Evolutionary conservation across 2,888 invertebrate species (phyloP).

Genomic region (Polietes domitor): DNA sequence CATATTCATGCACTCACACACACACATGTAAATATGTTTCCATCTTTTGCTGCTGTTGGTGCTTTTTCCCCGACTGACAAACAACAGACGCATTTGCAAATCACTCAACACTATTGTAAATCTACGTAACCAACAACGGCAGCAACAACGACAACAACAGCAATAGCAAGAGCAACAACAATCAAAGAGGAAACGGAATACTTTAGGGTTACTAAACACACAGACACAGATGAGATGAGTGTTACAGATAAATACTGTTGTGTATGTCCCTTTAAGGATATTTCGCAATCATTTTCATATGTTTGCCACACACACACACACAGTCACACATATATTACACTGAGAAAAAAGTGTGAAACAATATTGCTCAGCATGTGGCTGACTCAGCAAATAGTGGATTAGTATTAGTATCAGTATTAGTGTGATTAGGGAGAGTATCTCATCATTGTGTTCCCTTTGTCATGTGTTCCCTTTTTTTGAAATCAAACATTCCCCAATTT

Average conservation of each 20-base stretch:
- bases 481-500: too few species aligned
- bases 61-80: background rate
- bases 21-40: background rate
- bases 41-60: background rate
- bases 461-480: too few species aligned
- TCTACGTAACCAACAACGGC: slow-evolving; percentile 22
- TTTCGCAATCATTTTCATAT: slow-evolving; percentile 25
- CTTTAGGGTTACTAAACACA: slow-evolving; percentile 28
- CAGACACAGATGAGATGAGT: slow-evolving; percentile 26
- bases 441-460: too few species aligned
- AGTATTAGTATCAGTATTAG: too few species aligned
- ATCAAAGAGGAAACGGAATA: slow-evolving; percentile 2
- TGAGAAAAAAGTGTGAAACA: slow-evolving; percentile 5
- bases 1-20: slow-evolving; percentile 8
- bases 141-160: background rate
- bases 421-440: too few species aligned
- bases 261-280: slow-evolving; percentile 36
- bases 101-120: slow-evolving; percentile 45
- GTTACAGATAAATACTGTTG: slow-evolving; percentile 31
- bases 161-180: background rate
- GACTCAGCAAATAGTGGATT: too few species aligned
- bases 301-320: background rate
- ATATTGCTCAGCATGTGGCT: too few species aligned
- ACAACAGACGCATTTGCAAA: slow-evolving; percentile 47
- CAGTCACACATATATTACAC: background rate